Evolutionary conservation across 1,140 invertebrate genomes (phyloP), one percentile per base, ranked within the genome.

Genomic region (Drosophila fuyamai): DNA sequence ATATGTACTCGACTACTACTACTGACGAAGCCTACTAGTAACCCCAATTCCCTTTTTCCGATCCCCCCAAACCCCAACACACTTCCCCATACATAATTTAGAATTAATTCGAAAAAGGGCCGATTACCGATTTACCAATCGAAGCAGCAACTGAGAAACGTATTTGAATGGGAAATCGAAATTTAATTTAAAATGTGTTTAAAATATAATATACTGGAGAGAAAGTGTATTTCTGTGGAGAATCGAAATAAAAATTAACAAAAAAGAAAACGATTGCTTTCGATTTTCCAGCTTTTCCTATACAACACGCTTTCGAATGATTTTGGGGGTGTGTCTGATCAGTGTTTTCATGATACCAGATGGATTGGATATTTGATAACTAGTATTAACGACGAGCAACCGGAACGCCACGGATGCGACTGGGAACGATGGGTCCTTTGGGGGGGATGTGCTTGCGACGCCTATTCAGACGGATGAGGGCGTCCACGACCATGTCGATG

Each of bases 231-330:
- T 79, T 86, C 78, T 68, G 85, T 77, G 76, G 76, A 56, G 80
- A 88, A 89, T 80, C 76, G 83, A 88, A 86, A 89, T 89, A 88
- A 86, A 86, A 83, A 79, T 79, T 59, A 86, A 72, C 58, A 63
- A 67, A 76, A 85, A 68, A 54, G 43, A 23, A 29, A 59, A 16
- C 13, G n/a, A 46, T 18, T 13, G 29, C 35, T 9, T 36, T 5
- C 16, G 23, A 16, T 40, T 48, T 59, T 18, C 50, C n/a, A 16
- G 14, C 9, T 12, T 50, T 50, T 14, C 8, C 29, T 12, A 16
- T 16, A 35, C 29, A 2, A 27, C 5, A 48, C 12, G 46, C 13
- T 9, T 50, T 35, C 13, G 1, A 50, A 14, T 50, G 48, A 50
- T 32, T 50, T 50, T 14, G 47, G 7, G 47, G n/a, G n/a, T 50